Conservation (phyloP, 1,140 invertebrate genomes). For the Microvelia longipes region DNA sequence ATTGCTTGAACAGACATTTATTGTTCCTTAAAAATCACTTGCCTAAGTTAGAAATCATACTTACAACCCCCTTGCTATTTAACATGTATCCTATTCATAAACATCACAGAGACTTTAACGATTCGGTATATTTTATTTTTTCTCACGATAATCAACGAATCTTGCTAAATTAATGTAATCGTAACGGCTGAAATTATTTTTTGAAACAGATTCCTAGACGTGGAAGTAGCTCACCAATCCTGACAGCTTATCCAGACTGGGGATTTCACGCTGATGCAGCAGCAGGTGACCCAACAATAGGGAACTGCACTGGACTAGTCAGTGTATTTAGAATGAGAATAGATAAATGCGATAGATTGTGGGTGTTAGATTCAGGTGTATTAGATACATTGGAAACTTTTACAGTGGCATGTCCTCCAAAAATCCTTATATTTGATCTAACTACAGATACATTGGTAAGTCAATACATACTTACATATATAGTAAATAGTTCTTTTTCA, state of each 20-base stretch:
- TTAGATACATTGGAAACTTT: slow-evolving; percentile 59
- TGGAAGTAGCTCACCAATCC: neutral
- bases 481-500: neutral
- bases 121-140: no score
- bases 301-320: slow-evolving; percentile 55
- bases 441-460: slow-evolving; percentile 26
- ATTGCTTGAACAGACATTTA: no score
- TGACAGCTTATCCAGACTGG: slow-evolving; percentile 55
- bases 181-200: no score
- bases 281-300: slow-evolving; percentile 24
- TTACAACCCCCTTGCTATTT: no score
- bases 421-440: slow-evolving; percentile 62
- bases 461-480: neutral
- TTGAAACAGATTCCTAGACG: neutral
- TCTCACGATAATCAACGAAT: no score
- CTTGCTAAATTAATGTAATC: no score
- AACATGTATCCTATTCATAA: no score
- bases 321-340: slow-evolving; percentile 56
- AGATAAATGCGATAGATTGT: slow-evolving; percentile 59
- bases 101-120: no score
- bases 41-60: no score
- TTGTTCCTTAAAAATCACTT: no score
- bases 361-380: slow-evolving; percentile 55
- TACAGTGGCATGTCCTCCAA: slow-evolving; percentile 55
- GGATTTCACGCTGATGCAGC: slow-evolving; percentile 52